Evolutionary conservation across 2,888 invertebrate species (phyloP), one percentile per base, ranked within the genome.

Genomic region (Torymus tubicola): DNA sequence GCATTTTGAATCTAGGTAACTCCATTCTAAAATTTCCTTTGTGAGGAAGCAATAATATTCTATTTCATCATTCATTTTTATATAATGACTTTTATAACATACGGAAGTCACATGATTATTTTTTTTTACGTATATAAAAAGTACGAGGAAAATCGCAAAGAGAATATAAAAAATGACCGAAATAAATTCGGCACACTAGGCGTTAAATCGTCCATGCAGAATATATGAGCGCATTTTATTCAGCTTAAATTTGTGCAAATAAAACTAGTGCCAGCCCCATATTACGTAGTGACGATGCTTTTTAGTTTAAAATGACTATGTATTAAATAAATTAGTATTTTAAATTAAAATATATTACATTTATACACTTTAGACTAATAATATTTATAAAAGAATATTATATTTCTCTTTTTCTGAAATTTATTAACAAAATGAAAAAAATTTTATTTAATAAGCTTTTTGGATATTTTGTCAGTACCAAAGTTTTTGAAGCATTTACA

Each of bases 191-290:
- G 55, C 65, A 24, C 31, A 55, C 60, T 70, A 77, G 74, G 67
- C 55, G 72, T 77, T 77, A 81, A 80, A 81, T 81, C 71, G 73
- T 16, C 73, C 73, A 58, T 69, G 73, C 58, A 64, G 69, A 78
- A 74, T 73, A 57, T 74, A 78, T 57, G 78, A 64, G 70, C 53
- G 78, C 24, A 74, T 55, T 78, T 74, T 71, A 71, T 74, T 74
- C 61, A 12, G 78, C 65, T 67, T 65, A 78, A 77, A 77, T 69
- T 64, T 77, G 64, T 16, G 63, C 67, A 75, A 81, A 81, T 77
- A 69, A 72, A 81, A 14, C 50, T 72, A 57, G 50, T n/a, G 14
- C 16, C 16, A 24, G 18, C 16, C 61, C 55, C 5, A 60, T 67
- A 71, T 65, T 57, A 57, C 57, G 64, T 55, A 53, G 24, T 76